Conservation (phyloP, 2,888 invertebrate species). For the Watsonalla binaria region DNA sequence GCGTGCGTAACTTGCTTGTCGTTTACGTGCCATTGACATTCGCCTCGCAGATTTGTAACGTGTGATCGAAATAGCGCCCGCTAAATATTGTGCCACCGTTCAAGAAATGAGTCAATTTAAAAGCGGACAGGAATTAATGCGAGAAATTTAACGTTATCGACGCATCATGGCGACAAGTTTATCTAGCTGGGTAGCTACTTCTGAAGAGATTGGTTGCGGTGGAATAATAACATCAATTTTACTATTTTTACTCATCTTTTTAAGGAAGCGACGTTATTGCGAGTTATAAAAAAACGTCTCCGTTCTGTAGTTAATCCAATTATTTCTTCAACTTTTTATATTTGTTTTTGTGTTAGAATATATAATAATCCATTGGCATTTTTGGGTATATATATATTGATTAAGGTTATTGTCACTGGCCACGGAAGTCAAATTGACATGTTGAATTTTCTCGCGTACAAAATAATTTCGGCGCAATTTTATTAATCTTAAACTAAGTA, state of each 20-base stretch:
- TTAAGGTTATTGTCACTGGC: slow-evolving; percentile 24
- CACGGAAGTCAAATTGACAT: slow-evolving; percentile 3
- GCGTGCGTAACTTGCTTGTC: slow-evolving; percentile 33
- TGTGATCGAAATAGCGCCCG: slow-evolving; percentile 48
- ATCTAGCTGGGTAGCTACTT: background rate
- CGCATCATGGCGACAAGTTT: background rate
- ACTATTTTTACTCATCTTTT: background rate
- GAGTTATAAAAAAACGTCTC: slow-evolving; percentile 4
- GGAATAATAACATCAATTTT: background rate
- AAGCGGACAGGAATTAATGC: slow-evolving; percentile 23
- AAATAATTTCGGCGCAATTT: too few relatives aligned
- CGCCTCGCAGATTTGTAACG: slow-evolving; percentile 35
- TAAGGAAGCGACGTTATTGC: background rate
- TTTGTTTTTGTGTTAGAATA: slow-evolving; percentile 10
- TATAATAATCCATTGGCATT: slow-evolving; percentile 12
- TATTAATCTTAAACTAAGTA: too few relatives aligned
- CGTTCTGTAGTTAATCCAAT: slow-evolving; percentile 6
- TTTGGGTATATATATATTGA: slow-evolving; percentile 21
- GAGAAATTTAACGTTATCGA: background rate
- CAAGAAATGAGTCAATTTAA: slow-evolving; percentile 24
- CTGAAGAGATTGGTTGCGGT: background rate
- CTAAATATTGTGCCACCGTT: slow-evolving; percentile 29
- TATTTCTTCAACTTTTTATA: slow-evolving; percentile 9
- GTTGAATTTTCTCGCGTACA: too few relatives aligned
- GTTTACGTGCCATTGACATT: slow-evolving; percentile 70